A percentile compares a stretch with the other conserved stretches of the same genome.
phyloP scores from a whole-genome alignment of 2,888 invertebrate species.

The Andrena chrysosceles region DNA sequence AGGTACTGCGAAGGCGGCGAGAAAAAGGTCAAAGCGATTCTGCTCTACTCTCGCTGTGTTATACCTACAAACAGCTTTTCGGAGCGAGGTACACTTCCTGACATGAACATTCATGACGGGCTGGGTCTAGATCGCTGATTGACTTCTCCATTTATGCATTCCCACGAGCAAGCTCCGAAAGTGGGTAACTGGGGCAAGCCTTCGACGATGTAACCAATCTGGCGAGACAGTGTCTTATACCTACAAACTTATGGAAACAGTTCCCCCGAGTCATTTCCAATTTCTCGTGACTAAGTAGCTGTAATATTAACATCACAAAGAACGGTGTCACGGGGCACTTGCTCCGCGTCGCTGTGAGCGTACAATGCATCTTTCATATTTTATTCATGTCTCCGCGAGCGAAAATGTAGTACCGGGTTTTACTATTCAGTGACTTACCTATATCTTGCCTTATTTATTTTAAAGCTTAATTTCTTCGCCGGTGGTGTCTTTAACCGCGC shows the following conservation, averaged over 20 bases:
- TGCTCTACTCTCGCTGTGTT: background rate
- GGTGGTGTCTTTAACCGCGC: too few relatives aligned
- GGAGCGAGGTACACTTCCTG: background rate
- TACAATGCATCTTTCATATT: constrained; percentile 8
- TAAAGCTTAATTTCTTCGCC: too few relatives aligned
- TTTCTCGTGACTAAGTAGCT: background rate
- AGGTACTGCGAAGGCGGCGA: too few relatives aligned
- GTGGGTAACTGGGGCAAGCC: background rate
- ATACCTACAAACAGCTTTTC: background rate
- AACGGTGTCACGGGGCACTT: background rate
- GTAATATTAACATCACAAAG: background rate
- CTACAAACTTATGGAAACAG: background rate
- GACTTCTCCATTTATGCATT: background rate
- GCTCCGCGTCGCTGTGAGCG: background rate
- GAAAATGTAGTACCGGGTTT: background rate
- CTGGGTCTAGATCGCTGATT: background rate
- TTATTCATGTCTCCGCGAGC: background rate
- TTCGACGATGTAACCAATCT: constrained; percentile 3
- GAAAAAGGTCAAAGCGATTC: background rate
- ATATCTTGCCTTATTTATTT: too few relatives aligned
- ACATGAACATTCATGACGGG: background rate
- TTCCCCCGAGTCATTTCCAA: constrained; percentile 1
- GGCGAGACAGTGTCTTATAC: constrained; percentile 1
- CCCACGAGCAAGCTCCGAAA: constrained; percentile 5
- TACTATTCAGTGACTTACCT: too few relatives aligned